These are phyloP conservation scores for Macrotus californicus DNA, from an alignment of 2,113 vertebrate species.

Conservation along the genomic window DNA sequence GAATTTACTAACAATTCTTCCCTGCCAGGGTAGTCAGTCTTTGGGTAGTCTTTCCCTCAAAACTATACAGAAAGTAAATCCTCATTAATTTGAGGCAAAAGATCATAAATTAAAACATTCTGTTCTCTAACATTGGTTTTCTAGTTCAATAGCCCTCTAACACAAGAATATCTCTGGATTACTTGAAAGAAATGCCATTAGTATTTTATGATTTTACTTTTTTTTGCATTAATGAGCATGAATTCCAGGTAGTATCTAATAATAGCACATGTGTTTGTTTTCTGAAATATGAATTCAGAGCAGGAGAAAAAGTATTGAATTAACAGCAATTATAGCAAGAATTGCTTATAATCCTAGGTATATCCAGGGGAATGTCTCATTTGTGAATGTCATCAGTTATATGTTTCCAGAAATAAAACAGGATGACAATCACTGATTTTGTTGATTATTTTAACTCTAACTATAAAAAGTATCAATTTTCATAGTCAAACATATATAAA, in stretches of 20 bases:
- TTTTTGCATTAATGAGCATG: not conserved
- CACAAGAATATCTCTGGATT: not conserved
- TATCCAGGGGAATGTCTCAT: not conserved
- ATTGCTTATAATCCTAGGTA: not conserved
- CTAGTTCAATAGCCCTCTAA: not conserved
- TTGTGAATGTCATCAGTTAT: not conserved
- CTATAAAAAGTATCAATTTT: not conserved
- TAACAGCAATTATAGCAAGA: not conserved
- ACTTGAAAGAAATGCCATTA: not conserved
- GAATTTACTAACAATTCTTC: constrained; percentile 36
- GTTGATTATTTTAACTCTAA: not conserved
- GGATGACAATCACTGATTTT: not conserved
- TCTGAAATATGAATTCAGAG: not conserved
- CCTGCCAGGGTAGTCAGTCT: constrained; percentile 45
- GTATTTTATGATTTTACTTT: not conserved
- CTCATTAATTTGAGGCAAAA: constrained; percentile 54
- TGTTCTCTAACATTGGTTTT: not conserved
- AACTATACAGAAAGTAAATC: constrained; percentile 36
- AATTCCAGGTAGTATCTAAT: not conserved
- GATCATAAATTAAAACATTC: constrained; percentile 16
- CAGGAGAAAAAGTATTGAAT: not conserved
- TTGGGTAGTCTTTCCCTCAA: constrained; percentile 36
- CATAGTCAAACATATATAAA: not conserved
- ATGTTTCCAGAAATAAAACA: not conserved
- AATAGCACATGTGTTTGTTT: not conserved